These are phyloP conservation scores for Acanthisitta chloris DNA, from an alignment of 2,113 vertebrate genomes.

Conservation along the genomic window DNA sequence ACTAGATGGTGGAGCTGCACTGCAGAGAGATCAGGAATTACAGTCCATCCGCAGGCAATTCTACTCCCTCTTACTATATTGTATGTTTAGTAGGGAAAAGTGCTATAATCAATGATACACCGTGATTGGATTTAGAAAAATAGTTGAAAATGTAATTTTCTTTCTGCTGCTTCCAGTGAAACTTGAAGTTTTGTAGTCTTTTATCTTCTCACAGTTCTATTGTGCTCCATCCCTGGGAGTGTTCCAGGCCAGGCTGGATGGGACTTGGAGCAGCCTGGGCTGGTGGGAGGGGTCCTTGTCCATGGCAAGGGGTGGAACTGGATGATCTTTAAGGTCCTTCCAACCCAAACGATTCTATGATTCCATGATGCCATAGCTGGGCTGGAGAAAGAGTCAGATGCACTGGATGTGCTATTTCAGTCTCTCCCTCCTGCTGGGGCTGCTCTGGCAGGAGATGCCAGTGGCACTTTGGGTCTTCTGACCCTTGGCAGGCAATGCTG, in stretches of 20 bases:
- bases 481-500: background rate
- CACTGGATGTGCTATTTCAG: background rate
- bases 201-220: background rate
- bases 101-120: background rate
- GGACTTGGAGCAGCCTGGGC: background rate
- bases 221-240: background rate
- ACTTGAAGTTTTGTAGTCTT: background rate
- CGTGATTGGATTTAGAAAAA: background rate
- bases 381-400: background rate
- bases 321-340: rapidly evolving
- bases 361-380: background rate
- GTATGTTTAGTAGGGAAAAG: background rate
- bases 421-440: background rate
- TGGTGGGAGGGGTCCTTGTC: background rate
- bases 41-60: background rate
- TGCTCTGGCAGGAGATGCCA: background rate
- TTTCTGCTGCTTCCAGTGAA: background rate
- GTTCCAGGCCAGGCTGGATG: background rate
- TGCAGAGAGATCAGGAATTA: background rate
- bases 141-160: background rate
- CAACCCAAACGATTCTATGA: background rate
- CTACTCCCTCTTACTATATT: background rate
- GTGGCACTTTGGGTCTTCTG: background rate
- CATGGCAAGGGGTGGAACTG: background rate
- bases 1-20: constrained; percentile 61